Evolutionary conservation across 2,113 vertebrate genomes (phyloP).

Genomic region (Aleadryas rufinucha): DNA sequence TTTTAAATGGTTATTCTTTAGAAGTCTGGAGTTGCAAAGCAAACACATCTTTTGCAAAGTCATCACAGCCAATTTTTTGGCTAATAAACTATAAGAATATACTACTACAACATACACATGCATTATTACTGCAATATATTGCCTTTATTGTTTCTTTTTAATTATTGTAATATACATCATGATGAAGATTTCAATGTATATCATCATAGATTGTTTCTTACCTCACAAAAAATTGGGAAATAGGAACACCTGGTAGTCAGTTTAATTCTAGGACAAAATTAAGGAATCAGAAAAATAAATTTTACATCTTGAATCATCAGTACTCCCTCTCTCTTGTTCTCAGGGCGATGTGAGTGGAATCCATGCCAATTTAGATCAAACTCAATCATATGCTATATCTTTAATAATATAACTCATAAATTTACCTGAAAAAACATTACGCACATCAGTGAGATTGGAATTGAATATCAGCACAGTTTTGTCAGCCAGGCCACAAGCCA

Average conservation of each 20-base stretch:
- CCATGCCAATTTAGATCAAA: not conserved
- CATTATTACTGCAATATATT: not conserved
- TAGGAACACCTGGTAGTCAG: not conserved
- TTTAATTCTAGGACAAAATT: not conserved
- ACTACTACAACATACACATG: not conserved
- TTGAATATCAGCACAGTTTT: constrained; percentile 74
- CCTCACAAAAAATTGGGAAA: not conserved
- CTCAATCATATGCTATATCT: not conserved
- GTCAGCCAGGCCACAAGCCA: constrained; percentile 85
- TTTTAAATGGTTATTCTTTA: not conserved
- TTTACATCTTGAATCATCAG: not conserved
- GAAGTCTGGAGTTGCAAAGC: not conserved
- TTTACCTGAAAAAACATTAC: constrained; percentile 81
- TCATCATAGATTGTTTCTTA: not conserved
- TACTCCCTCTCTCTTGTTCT: not conserved
- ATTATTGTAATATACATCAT: not conserved
- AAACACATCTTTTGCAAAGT: not conserved
- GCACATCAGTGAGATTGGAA: constrained; percentile 68
- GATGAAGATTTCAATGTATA: not conserved
- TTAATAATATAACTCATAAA: not conserved
- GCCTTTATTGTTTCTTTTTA: not conserved
- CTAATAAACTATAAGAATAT: not conserved
- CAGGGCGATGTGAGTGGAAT: not conserved
- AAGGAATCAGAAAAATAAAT: not conserved
- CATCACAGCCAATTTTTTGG: not conserved